phyloP scores from a whole-genome alignment of 2,797 vertebrate genomes.

The Xiphophorus birchmanni region DNA sequence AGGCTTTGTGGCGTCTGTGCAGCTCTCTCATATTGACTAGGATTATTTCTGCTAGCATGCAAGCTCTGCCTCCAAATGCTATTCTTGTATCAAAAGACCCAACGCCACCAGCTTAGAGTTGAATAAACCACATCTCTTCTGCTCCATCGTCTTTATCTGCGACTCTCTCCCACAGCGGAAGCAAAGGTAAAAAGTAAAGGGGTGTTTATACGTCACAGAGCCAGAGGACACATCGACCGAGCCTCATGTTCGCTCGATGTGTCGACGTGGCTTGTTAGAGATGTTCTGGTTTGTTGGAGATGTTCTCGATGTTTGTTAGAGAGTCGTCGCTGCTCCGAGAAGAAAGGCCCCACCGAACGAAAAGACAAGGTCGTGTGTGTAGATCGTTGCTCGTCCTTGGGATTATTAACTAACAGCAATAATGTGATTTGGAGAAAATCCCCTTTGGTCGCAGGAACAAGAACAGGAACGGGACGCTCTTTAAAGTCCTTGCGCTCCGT shows the following conservation, averaged over 20 bases:
- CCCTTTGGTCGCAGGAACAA: slow-evolving; percentile 40
- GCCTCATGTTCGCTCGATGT: no score
- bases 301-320: not conserved
- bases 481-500: slow-evolving; percentile 45
- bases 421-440: slow-evolving; percentile 68
- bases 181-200: not conserved
- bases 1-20: not conserved
- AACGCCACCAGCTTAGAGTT: slow-evolving; percentile 8
- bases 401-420: slow-evolving; percentile 59
- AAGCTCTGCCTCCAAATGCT: slow-evolving; percentile 19
- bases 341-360: slow-evolving; percentile 9
- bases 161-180: not conserved
- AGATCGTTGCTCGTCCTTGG: slow-evolving; percentile 34
- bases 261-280: no score
- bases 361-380: slow-evolving; percentile 30
- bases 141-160: not conserved
- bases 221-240: not conserved
- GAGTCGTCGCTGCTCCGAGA: not conserved
- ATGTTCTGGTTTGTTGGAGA: no score
- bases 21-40: slow-evolving; percentile 9
- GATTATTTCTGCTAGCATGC: slow-evolving; percentile 27
- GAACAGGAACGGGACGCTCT: slow-evolving; percentile 24
- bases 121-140: not conserved
- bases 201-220: not conserved
- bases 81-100: slow-evolving; percentile 17